These are phyloP conservation scores for Silvanus unidentatus DNA, from an alignment of 2,888 invertebrate species.

Conservation along the genomic window DNA sequence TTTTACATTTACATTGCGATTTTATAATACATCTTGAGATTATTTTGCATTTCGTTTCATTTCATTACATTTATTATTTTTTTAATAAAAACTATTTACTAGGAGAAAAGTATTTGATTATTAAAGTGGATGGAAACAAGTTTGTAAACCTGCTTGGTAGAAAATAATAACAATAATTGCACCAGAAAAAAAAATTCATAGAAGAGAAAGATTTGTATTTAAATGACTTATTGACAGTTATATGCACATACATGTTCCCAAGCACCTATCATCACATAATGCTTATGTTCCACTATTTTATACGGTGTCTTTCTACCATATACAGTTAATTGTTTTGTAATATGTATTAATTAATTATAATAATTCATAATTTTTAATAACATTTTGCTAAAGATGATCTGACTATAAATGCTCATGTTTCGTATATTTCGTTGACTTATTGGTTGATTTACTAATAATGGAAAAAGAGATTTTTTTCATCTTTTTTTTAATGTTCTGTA, in stretches of 20 bases:
- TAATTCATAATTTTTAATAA: conserved; percentile 32
- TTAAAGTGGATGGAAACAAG: no score
- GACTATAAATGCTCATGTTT: conserved; percentile 29
- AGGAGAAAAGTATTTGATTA: no score
- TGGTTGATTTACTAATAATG: no score
- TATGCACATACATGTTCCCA: conserved; percentile 42
- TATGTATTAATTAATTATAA: conserved; percentile 41
- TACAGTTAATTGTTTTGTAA: conserved; percentile 38
- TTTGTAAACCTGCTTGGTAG: no score
- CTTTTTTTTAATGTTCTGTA: no score
- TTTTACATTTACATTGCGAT: no score
- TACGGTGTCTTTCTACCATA: conserved; percentile 42
- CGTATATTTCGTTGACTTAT: no score
- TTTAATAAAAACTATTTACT: no score
- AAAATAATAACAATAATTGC: neutral
- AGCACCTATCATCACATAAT: conserved; percentile 46
- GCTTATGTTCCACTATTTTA: conserved; percentile 44
- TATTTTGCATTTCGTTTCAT: no score
- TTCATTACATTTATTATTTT: no score
- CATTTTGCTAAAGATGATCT: conserved; percentile 29
- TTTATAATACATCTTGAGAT: no score
- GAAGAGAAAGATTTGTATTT: conserved; percentile 12
- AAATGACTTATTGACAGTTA: conserved; percentile 17
- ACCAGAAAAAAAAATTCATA: neutral
- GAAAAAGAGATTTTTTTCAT: no score